Evolutionary conservation across 2,113 vertebrate species (phyloP).

Genomic region (Amia ocellicauda): DNA sequence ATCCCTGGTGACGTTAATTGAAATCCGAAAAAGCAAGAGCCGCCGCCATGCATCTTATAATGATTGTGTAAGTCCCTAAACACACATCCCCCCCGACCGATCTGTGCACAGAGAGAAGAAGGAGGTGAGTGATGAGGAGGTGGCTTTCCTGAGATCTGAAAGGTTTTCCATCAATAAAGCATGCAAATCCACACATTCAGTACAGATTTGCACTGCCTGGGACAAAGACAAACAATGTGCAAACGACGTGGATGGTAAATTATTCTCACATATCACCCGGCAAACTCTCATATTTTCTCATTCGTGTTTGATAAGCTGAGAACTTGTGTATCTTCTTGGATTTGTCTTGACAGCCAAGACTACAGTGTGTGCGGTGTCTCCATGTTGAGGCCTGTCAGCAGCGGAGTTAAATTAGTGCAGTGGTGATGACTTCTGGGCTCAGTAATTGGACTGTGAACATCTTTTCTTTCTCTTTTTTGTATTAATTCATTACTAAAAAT

Average conservation of each 20-base stretch:
- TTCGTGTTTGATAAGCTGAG: not conserved
- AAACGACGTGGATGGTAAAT: not conserved
- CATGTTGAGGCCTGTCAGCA: too few species aligned
- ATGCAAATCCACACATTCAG: not conserved
- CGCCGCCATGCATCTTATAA: not conserved
- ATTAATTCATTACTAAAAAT: too few species aligned
- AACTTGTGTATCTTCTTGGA: not conserved
- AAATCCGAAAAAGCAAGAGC: slow-evolving; percentile 4
- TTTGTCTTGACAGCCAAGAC: too few species aligned
- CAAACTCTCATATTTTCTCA: not conserved
- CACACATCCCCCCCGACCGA: too few species aligned
- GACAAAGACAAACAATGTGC: too few species aligned
- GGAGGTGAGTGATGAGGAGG: not conserved
- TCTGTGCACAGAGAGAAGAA: not conserved
- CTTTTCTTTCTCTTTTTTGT: too few species aligned
- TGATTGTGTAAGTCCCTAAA: not conserved
- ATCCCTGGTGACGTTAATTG: not conserved
- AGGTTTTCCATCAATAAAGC: slow-evolving; percentile 4
- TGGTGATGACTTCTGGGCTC: too few species aligned
- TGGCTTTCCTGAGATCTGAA: slow-evolving; percentile 5
- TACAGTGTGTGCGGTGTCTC: too few species aligned
- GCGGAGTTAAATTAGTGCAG: too few species aligned
- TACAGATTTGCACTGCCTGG: too few species aligned
- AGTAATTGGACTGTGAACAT: too few species aligned
- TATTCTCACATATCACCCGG: slow-evolving; percentile 7